Percentiles rank a stretch among this genome's conserved stretches.
These are phyloP conservation scores for Dolomedes plantarius DNA, from an alignment of 2,888 invertebrate species.

Conservation along the genomic window DNA sequence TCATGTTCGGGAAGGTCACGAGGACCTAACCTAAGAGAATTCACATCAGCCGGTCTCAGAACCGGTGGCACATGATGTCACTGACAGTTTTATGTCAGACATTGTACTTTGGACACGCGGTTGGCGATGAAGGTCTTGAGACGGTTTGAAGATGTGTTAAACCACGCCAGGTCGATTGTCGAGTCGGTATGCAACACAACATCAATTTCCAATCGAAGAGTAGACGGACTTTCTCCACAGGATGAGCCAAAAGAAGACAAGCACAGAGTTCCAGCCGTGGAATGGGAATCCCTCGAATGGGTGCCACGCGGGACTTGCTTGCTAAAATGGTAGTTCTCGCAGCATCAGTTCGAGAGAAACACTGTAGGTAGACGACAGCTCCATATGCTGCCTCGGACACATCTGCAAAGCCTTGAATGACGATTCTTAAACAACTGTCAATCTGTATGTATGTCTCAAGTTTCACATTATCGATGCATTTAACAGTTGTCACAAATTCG, in stretches of 20 bases:
- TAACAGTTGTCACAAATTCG: not conserved
- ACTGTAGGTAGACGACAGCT: not conserved
- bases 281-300: not conserved
- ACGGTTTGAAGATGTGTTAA: not conserved
- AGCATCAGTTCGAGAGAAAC: not conserved
- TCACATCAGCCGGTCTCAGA: not conserved
- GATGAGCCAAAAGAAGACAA: not conserved
- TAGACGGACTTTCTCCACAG: not conserved
- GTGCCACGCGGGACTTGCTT: slow-evolving; percentile 12
- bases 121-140: not conserved
- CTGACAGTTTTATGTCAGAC: not conserved
- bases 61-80: not conserved
- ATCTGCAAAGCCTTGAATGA: not conserved
- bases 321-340: not conserved
- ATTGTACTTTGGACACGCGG: not conserved
- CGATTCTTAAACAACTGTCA: not conserved
- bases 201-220: not conserved
- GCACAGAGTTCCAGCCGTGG: slow-evolving; percentile 6
- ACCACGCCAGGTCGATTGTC: not conserved
- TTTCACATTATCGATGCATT: not conserved
- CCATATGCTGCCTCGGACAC: not conserved
- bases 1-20: not conserved
- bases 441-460: not conserved
- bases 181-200: not conserved
- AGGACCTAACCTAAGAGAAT: not conserved